These are phyloP conservation scores for Pontoporia blainvillei DNA, from an alignment of 2,113 vertebrate genomes.

Conservation along the genomic window DNA sequence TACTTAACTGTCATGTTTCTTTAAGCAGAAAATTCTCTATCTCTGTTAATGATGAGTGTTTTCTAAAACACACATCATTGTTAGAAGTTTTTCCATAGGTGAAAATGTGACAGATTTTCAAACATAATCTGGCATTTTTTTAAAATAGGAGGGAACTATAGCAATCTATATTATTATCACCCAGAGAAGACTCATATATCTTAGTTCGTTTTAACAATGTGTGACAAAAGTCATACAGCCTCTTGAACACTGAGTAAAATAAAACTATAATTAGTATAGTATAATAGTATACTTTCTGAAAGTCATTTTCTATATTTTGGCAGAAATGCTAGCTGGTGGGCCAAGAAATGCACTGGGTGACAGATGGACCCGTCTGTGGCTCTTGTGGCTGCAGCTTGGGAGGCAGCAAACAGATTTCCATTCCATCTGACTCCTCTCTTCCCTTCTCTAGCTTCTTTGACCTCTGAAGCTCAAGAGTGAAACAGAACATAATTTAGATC, in stretches of 20 bases:
- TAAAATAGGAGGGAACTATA: not conserved
- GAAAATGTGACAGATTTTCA: slow-evolving; percentile 30
- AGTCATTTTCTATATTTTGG: slow-evolving; percentile 29
- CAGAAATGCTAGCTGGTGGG: not conserved
- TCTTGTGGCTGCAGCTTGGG: slow-evolving; percentile 7
- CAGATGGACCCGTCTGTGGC: slow-evolving; percentile 30
- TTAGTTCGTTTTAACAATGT: slow-evolving; percentile 34
- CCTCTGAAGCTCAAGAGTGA: slow-evolving; percentile 25
- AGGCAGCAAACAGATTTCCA: slow-evolving; percentile 32
- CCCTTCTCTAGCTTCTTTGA: not conserved
- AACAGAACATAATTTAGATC: slow-evolving; percentile 27
- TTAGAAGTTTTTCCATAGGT: slow-evolving; percentile 15
- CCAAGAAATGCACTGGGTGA: slow-evolving; percentile 16
- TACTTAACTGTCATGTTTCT: not conserved
- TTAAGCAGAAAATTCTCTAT: slow-evolving; percentile 26
- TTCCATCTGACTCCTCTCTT: slow-evolving; percentile 47
- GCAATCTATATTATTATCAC: not conserved
- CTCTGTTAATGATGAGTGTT: not conserved
- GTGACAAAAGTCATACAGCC: not conserved
- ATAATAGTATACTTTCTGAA: slow-evolving; percentile 23
- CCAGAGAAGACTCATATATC: slow-evolving; percentile 7
- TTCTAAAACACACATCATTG: slow-evolving; percentile 1
- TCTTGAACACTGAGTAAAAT: not conserved
- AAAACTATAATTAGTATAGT: slow-evolving; percentile 26
- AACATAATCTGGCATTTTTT: not conserved